A percentile compares a stretch with the other conserved stretches of the same genome.
These are phyloP conservation scores for Tridacna gigas DNA, from an alignment of 2,888 invertebrate species.

Conservation along the genomic window DNA sequence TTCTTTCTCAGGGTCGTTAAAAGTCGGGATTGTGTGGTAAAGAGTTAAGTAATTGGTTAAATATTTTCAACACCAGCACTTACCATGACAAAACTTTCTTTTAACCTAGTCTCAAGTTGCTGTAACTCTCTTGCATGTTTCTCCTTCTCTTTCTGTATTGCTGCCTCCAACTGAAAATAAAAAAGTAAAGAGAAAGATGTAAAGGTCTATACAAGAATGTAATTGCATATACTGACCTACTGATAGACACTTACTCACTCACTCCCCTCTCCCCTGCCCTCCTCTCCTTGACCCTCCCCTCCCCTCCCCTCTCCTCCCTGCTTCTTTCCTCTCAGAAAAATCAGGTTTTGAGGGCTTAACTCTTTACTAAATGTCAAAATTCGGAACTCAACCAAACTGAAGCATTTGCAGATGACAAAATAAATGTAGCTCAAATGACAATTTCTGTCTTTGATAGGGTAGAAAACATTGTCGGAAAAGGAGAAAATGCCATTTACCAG, in stretches of 20 bases:
- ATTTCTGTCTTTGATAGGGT: too few species aligned
- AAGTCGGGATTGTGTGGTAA: not conserved
- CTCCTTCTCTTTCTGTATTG: constrained; percentile 75
- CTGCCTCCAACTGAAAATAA: constrained; percentile 76
- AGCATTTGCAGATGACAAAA: too few species aligned
- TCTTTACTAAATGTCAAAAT: too few species aligned
- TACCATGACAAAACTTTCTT: constrained; percentile 83
- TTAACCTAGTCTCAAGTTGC: constrained; percentile 77
- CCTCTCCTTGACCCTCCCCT: not conserved
- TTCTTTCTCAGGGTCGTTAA: not conserved
- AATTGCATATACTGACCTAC: not conserved
- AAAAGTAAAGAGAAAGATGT: constrained; percentile 6
- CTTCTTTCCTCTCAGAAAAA: too few species aligned
- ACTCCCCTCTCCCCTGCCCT: not conserved
- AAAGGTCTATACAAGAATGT: not conserved
- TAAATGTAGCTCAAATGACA: too few species aligned
- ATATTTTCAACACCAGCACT: constrained; percentile 16
- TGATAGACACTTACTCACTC: not conserved
- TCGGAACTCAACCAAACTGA: too few species aligned
- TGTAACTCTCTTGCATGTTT: constrained; percentile 77
- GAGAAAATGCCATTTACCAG: too few species aligned
- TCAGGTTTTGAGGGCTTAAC: too few species aligned
- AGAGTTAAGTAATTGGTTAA: not conserved
- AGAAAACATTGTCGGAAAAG: too few species aligned
- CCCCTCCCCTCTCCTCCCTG: too few species aligned